A percentile compares a stretch with the other conserved stretches of the same genome.
Evolutionary conservation across 1,140 invertebrate species (phyloP).

Genomic region (Polyergus mexicanus): DNA sequence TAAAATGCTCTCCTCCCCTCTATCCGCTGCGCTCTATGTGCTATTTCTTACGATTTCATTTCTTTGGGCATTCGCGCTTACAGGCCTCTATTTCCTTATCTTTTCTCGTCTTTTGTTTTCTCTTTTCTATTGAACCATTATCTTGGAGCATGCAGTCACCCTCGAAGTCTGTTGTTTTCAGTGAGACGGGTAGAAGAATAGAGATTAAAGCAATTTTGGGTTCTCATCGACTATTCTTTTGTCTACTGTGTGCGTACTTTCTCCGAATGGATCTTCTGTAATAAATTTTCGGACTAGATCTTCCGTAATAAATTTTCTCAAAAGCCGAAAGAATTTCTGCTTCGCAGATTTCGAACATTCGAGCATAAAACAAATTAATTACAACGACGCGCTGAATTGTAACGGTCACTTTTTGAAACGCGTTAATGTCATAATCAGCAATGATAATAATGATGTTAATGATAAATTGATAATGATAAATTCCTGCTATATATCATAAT

Average conservation of each 20-base stretch:
- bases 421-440: not conserved
- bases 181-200: conserved; percentile 31
- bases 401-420: not conserved
- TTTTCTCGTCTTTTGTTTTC: conserved; percentile 4
- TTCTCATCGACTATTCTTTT: conserved; percentile 55
- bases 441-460: not conserved
- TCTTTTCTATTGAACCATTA: not conserved
- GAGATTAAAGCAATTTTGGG: conserved; percentile 70
- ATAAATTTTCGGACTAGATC: conserved; percentile 53
- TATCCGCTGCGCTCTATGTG: conserved; percentile 11
- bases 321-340: conserved; percentile 9
- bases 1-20: not conserved
- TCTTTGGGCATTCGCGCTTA: conserved; percentile 53
- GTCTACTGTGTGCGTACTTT: conserved; percentile 59
- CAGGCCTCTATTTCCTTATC: not conserved
- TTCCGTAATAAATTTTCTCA: conserved; percentile 45
- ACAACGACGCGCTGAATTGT: not conserved
- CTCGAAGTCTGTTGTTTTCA: conserved; percentile 64
- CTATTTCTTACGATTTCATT: conserved; percentile 51
- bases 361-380: not conserved
- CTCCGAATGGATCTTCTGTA: conserved; percentile 48
- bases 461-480: too few species aligned
- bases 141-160: conserved; percentile 55
- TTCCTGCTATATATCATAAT: not conserved
- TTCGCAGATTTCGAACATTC: not conserved